These are phyloP conservation scores for Paragorgia papillata DNA, from an alignment of 92 coral and sea anemone genomes.

Conservation along the genomic window DNA sequence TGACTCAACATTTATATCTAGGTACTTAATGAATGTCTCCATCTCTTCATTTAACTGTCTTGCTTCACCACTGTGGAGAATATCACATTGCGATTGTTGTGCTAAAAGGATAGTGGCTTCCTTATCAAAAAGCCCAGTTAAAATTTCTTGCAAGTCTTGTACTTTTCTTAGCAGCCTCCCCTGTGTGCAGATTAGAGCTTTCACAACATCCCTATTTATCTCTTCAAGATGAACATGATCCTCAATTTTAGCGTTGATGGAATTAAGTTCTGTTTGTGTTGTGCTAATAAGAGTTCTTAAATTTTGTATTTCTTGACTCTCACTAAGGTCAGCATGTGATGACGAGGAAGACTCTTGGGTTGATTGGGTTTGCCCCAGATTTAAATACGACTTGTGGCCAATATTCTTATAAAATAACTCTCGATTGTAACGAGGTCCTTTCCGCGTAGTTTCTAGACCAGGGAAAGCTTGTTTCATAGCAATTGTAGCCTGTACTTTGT, in stretches of 20 bases:
- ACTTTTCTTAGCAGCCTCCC: conserved; percentile 19
- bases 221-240: background rate
- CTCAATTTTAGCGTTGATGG: background rate
- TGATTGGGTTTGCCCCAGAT: too few relatives aligned
- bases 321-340: too few relatives aligned
- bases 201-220: conserved; percentile 11
- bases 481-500: background rate
- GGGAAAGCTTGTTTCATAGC: conserved; percentile 36
- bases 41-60: conserved; percentile 32
- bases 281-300: background rate
- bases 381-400: too few relatives aligned
- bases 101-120: conserved; percentile 27
- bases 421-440: conserved; percentile 1
- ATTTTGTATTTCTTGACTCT: background rate
- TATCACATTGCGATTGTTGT: conserved; percentile 22
- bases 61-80: conserved; percentile 26
- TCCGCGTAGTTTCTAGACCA: background rate
- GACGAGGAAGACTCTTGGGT: too few relatives aligned
- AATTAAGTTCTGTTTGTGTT: background rate
- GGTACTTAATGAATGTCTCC: conserved; percentile 18
- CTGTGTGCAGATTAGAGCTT: conserved; percentile 27
- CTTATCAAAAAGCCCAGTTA: conserved; percentile 16
- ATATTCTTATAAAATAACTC: too few relatives aligned
- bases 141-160: conserved; percentile 24
- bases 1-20: too few relatives aligned